A percentile compares a stretch with the other conserved stretches of the same genome.
phyloP scores from a whole-genome alignment of 2,888 invertebrate species.

The Eupelmus urozonus region DNA sequence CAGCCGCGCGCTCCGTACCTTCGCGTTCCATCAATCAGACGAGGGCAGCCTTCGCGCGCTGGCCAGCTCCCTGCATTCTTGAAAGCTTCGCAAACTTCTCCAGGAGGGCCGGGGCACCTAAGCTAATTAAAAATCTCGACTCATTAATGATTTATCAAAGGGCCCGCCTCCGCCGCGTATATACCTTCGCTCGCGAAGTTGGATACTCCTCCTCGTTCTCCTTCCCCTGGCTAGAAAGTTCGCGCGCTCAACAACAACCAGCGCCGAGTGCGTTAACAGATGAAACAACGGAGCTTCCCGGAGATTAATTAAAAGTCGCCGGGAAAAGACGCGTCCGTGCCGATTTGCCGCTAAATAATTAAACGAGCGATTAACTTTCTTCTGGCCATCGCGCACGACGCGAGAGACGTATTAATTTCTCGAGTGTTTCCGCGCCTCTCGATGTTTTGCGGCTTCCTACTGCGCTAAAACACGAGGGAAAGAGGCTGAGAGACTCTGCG shows the following conservation, averaged over 20 bases:
- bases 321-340: no score
- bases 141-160: conserved; percentile 60
- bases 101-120: conserved; percentile 8
- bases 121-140: conserved; percentile 60
- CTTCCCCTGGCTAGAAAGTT: conserved; percentile 29
- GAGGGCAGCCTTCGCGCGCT: neutral
- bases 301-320: conserved; percentile 53
- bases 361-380: conserved; percentile 25
- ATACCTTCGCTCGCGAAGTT: no score
- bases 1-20: neutral
- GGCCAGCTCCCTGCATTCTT: conserved; percentile 10
- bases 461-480: no score
- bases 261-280: conserved; percentile 1
- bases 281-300: conserved; percentile 34
- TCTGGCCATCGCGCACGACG: neutral
- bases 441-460: neutral
- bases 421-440: neutral
- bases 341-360: conserved; percentile 49
- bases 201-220: neutral
- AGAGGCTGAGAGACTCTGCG: conserved; percentile 11
- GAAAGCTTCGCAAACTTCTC: conserved; percentile 48
- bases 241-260: neutral
- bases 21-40: conserved; percentile 51
- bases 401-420: neutral
- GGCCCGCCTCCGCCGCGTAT: neutral